Conservation (phyloP, 2,113 vertebrate genomes). For the Macquaria ambigua region DNA sequence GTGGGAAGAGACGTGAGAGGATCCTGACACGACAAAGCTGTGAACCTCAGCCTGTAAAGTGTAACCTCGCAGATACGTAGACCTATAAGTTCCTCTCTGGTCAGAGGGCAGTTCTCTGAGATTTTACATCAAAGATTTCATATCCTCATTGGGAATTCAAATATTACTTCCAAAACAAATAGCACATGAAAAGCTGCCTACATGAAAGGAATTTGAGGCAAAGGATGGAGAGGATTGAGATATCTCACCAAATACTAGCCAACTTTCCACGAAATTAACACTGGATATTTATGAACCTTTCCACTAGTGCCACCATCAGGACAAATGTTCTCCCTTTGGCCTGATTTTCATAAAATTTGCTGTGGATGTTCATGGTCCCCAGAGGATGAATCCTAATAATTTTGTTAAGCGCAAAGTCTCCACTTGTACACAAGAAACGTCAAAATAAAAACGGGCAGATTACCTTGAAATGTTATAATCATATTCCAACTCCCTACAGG, state of each 20-base stretch:
- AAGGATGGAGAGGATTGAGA: background rate
- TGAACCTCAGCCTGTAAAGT: background rate
- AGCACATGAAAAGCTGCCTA: no score
- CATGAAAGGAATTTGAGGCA: background rate
- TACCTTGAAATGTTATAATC: background rate
- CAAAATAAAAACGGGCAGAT: background rate
- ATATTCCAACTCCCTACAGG: background rate
- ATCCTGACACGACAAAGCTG: constrained; percentile 1
- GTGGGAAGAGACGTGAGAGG: constrained; percentile 21
- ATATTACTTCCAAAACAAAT: background rate
- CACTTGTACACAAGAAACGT: background rate
- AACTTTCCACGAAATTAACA: no score
- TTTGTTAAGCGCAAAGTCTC: background rate
- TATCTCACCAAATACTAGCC: background rate
- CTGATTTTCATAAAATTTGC: background rate
- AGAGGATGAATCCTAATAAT: background rate
- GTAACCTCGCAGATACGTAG: background rate
- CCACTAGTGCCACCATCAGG: background rate
- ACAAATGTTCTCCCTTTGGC: background rate
- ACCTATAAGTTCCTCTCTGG: background rate
- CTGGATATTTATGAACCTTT: background rate
- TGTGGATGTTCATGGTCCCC: background rate
- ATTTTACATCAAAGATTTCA: background rate
- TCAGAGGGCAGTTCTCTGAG: no score
- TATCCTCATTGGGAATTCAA: background rate